Conservation (phyloP, 2,797 vertebrate species). For the Coendou prehensilis region DNA sequence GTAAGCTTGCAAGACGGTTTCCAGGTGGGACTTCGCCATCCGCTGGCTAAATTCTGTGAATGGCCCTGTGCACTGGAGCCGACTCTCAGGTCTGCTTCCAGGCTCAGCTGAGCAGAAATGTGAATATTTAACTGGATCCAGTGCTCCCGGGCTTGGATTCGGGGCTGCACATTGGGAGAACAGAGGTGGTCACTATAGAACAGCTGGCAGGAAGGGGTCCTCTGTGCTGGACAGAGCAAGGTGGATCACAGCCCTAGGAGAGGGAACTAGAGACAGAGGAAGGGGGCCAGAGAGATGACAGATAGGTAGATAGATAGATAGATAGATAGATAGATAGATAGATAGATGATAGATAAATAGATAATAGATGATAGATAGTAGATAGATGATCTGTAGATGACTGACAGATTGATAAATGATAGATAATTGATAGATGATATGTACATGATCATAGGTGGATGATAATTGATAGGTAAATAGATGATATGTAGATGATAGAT, state of each 20-base stretch:
- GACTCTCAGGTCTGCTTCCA: neutral
- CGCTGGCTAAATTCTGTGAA: neutral
- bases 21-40: neutral
- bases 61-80: neutral
- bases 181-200: neutral
- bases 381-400: neutral
- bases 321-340: neutral
- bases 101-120: neutral
- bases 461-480: neutral
- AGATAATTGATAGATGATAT: too few relatives aligned
- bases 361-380: neutral
- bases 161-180: neutral
- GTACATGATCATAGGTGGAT: too few relatives aligned
- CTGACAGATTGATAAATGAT: neutral
- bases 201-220: neutral
- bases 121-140: neutral
- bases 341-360: neutral
- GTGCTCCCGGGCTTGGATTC: conserved; percentile 55
- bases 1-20: neutral
- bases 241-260: neutral
- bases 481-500: neutral
- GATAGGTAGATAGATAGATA: neutral
- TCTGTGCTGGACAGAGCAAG: neutral
- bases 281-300: neutral
- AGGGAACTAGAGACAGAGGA: neutral